phyloP scores from a whole-genome alignment of 1,140 invertebrate genomes.

The Pogonomyrmex barbatus region DNA sequence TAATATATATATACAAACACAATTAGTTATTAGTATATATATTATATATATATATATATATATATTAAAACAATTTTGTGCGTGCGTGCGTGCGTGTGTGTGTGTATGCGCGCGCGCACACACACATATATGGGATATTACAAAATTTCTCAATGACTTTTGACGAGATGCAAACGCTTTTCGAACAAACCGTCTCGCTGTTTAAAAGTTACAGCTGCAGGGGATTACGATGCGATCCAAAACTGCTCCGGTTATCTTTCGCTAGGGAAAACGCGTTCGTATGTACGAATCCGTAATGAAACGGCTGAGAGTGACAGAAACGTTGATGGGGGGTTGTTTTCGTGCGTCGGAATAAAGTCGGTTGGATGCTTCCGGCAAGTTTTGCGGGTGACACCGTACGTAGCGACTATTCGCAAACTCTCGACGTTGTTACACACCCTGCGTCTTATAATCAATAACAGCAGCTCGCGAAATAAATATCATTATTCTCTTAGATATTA shows the following conservation, averaged over 20 bases:
- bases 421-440: conserved; percentile 17
- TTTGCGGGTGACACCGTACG: conserved; percentile 65
- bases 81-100: no score
- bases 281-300: conserved; percentile 57
- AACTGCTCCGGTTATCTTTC: conserved; percentile 42
- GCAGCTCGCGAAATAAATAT: conserved; percentile 20
- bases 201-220: conserved; percentile 33
- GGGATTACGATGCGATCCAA: conserved; percentile 14
- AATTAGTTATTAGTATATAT: no score
- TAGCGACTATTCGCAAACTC: conserved; percentile 50
- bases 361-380: conserved; percentile 62
- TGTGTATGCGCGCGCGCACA: no score
- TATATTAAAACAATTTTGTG: no score
- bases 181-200: not conserved
- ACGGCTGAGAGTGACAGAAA: conserved; percentile 71
- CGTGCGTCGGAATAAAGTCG: conserved; percentile 61
- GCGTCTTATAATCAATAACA: conserved; percentile 49
- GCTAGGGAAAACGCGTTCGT: conserved; percentile 50
- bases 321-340: conserved; percentile 65
- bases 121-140: not conserved
- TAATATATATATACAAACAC: no score
- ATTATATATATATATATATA: no score
- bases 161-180: conserved; percentile 12
- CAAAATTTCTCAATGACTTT: not conserved
- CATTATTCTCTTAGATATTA: not conserved